These are phyloP conservation scores for Boleophthalmus pectinirostris DNA, from an alignment of 2,113 vertebrate genomes.

Conservation along the genomic window DNA sequence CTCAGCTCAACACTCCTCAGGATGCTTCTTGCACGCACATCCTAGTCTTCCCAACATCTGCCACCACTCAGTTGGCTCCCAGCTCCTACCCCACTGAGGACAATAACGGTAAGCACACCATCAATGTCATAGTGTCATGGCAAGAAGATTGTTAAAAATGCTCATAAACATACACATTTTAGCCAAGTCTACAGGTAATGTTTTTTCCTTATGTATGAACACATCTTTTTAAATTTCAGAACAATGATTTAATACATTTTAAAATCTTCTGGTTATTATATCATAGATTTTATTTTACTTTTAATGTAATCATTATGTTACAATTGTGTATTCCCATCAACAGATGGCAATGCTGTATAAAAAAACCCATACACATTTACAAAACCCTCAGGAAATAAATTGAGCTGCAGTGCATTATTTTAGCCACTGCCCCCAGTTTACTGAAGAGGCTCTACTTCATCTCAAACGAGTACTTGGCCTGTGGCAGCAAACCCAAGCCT, in stretches of 20 bases:
- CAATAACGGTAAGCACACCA: slow-evolving; percentile 82
- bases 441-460: background rate
- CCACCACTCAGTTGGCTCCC: slow-evolving; percentile 92
- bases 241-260: background rate
- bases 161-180: background rate
- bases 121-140: background rate
- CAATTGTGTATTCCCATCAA: slow-evolving; percentile 13
- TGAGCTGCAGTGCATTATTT: background rate
- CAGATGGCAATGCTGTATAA: slow-evolving; percentile 28
- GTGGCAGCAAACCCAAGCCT: background rate
- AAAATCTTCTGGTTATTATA: background rate
- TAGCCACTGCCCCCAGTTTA: background rate
- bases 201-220: too few species aligned
- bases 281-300: background rate
- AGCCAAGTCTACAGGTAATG: background rate
- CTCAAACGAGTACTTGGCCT: background rate
- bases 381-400: background rate
- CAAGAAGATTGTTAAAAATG: background rate
- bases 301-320: background rate
- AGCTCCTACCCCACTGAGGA: slow-evolving; percentile 94
- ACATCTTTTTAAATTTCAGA: too few species aligned
- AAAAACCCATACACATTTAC: background rate
- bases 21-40: slow-evolving; percentile 98
- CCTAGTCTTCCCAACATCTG: slow-evolving; percentile 95
- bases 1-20: slow-evolving; percentile 96